Conservation (phyloP, 1,140 invertebrate species). For the Nymphalis io region DNA sequence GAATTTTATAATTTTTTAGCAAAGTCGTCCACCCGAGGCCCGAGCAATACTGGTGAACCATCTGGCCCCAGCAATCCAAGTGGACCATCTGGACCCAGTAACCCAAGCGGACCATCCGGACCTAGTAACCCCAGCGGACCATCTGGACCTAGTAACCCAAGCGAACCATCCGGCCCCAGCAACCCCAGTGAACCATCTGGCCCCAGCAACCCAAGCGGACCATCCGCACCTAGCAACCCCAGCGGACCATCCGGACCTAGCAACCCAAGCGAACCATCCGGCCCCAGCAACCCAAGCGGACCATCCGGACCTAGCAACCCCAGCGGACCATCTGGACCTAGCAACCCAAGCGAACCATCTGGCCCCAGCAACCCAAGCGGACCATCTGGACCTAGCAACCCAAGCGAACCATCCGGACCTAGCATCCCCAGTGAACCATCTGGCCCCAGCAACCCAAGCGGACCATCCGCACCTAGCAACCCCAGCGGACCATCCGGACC, state of each 20-base stretch:
- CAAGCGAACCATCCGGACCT: not conserved
- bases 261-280: not conserved
- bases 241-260: not conserved
- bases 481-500: too few relatives aligned
- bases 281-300: slow-evolving; percentile 30
- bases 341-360: not conserved
- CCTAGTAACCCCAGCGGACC: not conserved
- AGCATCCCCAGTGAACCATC: not conserved
- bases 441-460: too few relatives aligned
- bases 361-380: not conserved
- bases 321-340: not conserved
- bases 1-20: too few relatives aligned
- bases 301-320: slow-evolving; percentile 39
- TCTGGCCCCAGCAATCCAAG: not conserved
- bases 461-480: too few relatives aligned
- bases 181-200: not conserved
- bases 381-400: not conserved
- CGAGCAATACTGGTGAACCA: not conserved
- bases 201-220: not conserved
- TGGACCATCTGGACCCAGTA: not conserved
- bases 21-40: too few relatives aligned
- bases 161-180: not conserved
- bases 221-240: not conserved
- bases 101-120: not conserved
- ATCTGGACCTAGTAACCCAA: not conserved